Percentiles rank a stretch among this genome's conserved stretches.
Evolutionary conservation across 1,140 invertebrate species (phyloP).

Genomic region (Trachymyrmex cornetzi): DNA sequence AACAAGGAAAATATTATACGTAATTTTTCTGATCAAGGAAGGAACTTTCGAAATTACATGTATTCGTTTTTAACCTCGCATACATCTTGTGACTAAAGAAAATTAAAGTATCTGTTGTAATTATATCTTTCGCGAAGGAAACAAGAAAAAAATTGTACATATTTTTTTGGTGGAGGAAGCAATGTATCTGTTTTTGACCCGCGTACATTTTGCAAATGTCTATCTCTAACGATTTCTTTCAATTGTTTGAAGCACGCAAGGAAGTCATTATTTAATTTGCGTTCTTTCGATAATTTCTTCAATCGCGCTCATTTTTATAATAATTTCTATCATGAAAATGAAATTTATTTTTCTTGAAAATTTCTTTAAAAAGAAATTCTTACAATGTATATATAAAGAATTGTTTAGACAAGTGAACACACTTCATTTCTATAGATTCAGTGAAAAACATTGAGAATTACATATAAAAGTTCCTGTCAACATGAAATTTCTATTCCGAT

Average conservation of each 20-base stretch:
- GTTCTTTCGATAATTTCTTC: background rate
- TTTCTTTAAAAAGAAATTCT: background rate
- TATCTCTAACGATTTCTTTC: background rate
- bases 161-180: background rate
- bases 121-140: background rate
- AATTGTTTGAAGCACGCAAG: background rate
- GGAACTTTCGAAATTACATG: background rate
- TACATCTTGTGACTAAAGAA: background rate
- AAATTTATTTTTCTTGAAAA: background rate
- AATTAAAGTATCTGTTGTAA: background rate
- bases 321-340: background rate
- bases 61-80: background rate
- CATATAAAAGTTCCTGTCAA: background rate
- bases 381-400: background rate
- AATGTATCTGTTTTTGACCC: background rate
- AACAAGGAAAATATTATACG: background rate
- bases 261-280: background rate
- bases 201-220: background rate
- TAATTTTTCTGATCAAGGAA: background rate
- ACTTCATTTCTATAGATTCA: background rate
- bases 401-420: background rate
- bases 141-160: background rate
- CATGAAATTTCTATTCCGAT: background rate
- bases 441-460: conserved; percentile 14
- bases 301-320: background rate